Conservation (phyloP, 1,140 invertebrate genomes). For the Drosophila yakuba region DNA sequence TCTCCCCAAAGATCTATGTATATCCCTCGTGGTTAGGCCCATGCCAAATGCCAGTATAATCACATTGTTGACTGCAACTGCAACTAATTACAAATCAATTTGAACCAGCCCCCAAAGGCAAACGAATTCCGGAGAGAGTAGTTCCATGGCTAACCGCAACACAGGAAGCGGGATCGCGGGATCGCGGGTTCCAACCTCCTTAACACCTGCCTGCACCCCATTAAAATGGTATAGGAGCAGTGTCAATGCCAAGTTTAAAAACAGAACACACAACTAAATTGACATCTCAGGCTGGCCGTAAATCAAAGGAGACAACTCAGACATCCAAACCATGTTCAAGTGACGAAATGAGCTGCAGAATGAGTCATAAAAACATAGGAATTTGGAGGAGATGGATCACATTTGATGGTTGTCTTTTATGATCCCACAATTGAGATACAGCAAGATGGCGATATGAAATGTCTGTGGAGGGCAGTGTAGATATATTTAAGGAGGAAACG, state of each 20-base stretch:
- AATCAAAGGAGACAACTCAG: constrained; percentile 51
- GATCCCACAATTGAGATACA: constrained; percentile 42
- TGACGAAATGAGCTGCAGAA: constrained; percentile 42
- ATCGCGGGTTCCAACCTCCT: constrained; percentile 30
- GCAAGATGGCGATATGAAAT: constrained; percentile 3
- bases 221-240: constrained; percentile 52
- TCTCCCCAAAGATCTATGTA: background rate
- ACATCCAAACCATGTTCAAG: constrained; percentile 30
- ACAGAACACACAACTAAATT: constrained; percentile 40
- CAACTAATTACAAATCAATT: constrained; percentile 83
- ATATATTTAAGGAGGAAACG: constrained; percentile 8
- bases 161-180: constrained; percentile 54
- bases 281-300: constrained; percentile 37
- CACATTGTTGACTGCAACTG: constrained; percentile 78
- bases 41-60: constrained; percentile 61
- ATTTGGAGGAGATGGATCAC: constrained; percentile 43
- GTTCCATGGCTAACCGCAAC: constrained; percentile 30
- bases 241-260: constrained; percentile 41
- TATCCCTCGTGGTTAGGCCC: constrained; percentile 23
- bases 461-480: background rate
- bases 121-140: constrained; percentile 24
- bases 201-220: constrained; percentile 65
- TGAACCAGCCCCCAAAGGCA: constrained; percentile 58
- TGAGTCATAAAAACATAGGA: constrained; percentile 35
- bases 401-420: constrained; percentile 36